Evolutionary conservation across 1,140 invertebrate species (phyloP).

Genomic region (Drosophila pruinosa): DNA sequence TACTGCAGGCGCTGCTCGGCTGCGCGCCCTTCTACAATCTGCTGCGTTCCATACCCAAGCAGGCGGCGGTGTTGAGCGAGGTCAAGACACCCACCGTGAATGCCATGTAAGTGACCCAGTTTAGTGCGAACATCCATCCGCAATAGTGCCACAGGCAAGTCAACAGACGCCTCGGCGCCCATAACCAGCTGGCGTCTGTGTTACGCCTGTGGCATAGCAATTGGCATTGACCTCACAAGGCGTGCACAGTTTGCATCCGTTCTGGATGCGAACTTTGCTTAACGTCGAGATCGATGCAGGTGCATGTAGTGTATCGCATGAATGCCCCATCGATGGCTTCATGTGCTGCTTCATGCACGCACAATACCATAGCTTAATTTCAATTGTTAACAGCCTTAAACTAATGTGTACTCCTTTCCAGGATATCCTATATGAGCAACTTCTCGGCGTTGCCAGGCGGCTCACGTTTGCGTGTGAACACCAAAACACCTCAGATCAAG

Average conservation of each 20-base stretch:
- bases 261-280: slow-evolving; percentile 34
- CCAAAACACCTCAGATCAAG: slow-evolving; percentile 68
- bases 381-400: neutral
- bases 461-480: slow-evolving; percentile 82
- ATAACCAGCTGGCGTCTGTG: slow-evolving; percentile 58
- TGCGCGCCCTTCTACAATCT: slow-evolving; percentile 97
- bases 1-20: slow-evolving; percentile 93
- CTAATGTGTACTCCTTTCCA: slow-evolving; percentile 7
- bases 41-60: slow-evolving; percentile 88
- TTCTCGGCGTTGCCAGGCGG: slow-evolving; percentile 86
- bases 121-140: too few relatives aligned
- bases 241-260: slow-evolving; percentile 45
- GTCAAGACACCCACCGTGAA: slow-evolving; percentile 95
- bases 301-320: slow-evolving; percentile 22
- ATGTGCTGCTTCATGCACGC: slow-evolving; percentile 30
- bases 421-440: slow-evolving; percentile 87
- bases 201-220: slow-evolving; percentile 77
- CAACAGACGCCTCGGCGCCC: slow-evolving; percentile 67
- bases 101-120: slow-evolving; percentile 85
- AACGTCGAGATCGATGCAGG: slow-evolving; percentile 39
- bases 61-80: slow-evolving; percentile 84
- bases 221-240: slow-evolving; percentile 23
- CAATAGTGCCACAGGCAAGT: slow-evolving; percentile 69
- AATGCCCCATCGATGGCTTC: neutral
- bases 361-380: slow-evolving; percentile 29